Conservation (phyloP, 2,888 invertebrate species). For the Ctenicera cuprea region DNA sequence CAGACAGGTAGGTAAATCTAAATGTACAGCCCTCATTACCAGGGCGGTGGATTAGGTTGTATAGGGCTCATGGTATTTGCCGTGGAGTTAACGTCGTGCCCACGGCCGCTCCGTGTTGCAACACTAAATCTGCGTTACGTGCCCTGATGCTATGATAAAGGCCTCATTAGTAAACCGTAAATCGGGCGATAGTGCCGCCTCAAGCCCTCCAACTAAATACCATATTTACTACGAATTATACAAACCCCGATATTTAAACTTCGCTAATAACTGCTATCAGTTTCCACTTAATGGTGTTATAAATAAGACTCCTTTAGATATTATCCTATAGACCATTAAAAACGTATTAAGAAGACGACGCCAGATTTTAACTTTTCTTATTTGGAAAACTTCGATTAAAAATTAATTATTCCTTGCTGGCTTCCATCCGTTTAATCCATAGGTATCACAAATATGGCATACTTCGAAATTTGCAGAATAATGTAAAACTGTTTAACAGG, state of each 20-base stretch:
- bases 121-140: conserved; percentile 73
- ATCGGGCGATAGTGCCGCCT: conserved; percentile 69
- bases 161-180: conserved; percentile 74
- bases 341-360: conserved; percentile 47
- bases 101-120: conserved; percentile 63
- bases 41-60: conserved; percentile 48
- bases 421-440: not conserved
- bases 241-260: conserved; percentile 57
- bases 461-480: not conserved
- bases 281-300: conserved; percentile 56
- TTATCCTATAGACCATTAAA: conserved; percentile 46
- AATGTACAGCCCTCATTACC: conserved; percentile 32
- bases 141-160: conserved; percentile 73
- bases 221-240: conserved; percentile 60
- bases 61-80: conserved; percentile 63
- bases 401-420: conserved; percentile 23
- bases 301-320: conserved; percentile 52
- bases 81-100: conserved; percentile 64
- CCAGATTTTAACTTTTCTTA: conserved; percentile 45
- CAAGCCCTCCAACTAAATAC: conserved; percentile 59
- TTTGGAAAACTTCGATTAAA: conserved; percentile 37
- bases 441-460: not conserved
- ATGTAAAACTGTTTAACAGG: not conserved
- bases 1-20: conserved; percentile 47
- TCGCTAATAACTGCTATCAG: conserved; percentile 57